phyloP scores from a whole-genome alignment of 64 coral and sea anemone species.

The Orbicella faveolata region DNA sequence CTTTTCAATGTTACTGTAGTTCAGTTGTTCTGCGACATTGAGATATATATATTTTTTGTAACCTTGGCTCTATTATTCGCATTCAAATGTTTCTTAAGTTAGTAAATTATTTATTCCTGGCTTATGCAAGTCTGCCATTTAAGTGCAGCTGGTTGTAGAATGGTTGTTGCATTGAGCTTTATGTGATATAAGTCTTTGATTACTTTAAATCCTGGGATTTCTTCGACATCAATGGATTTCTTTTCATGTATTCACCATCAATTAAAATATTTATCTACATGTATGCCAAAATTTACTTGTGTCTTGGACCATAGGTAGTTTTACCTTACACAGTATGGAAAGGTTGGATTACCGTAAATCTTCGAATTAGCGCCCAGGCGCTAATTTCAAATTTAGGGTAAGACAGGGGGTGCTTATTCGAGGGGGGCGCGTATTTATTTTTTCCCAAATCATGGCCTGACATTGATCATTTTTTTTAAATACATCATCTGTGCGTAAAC shows the following conservation, averaged over 20 bases:
- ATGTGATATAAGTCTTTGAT: too few species aligned
- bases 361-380: too few species aligned
- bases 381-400: too few species aligned
- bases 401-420: too few species aligned
- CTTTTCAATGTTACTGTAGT: neutral
- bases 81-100: constrained; percentile 3
- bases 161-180: neutral
- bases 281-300: too few species aligned
- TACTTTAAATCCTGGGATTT: neutral
- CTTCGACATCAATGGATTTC: neutral
- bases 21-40: neutral
- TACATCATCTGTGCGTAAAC: too few species aligned
- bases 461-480: too few species aligned
- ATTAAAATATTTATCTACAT: neutral
- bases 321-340: too few species aligned
- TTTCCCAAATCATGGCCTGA: too few species aligned
- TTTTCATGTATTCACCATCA: neutral
- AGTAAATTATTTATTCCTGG: constrained; percentile 6
- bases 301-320: too few species aligned
- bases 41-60: neutral
- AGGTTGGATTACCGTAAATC: too few species aligned
- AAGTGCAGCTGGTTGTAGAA: neutral
- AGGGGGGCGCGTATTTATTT: too few species aligned
- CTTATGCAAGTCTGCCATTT: neutral
- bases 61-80: neutral